Base-by-base conservation (phyloP, 2,888 invertebrate genomes). In the Gasteruption jaculator region DNA sequence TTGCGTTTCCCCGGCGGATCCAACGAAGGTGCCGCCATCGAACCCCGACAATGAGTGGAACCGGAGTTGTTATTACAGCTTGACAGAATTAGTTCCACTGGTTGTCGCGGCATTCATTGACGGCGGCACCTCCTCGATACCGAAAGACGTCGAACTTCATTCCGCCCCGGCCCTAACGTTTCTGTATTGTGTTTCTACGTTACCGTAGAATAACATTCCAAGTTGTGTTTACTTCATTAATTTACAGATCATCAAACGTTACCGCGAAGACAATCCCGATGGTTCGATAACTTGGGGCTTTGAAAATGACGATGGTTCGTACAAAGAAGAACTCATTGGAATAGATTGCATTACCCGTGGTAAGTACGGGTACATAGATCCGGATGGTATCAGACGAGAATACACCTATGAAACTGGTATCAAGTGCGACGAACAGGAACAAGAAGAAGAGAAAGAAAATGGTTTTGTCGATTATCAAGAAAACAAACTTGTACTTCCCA, bases 261-360 rank as follows among this genome's bases (percentile, higher is more conserved):
- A 81, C 73, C 80, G 85, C 37, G 87, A 87, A 29, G 88, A 89
- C 65, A 86, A 88, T 60, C 76, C 79, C 18, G 86, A 86, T 54
- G 66, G 66, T 27, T 88, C 85, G 62, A 90, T 90, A 56, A 85
- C 85, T 1, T 90, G 90, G 90, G 90, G 90, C 34, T 90, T 85
- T 61, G 89, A 90, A 69, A 89, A 90, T 64, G 89, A 89, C 56
- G 90, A 90, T 59, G 90, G 90, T 15, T 84, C 86, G 2, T 90
- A 85, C 71, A 90, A 90, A 64, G 89, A 90, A 65, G 89, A 90
- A 73, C 78, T 81, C 6, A 85, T 89, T 53, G 90, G 90, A 30
- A 74, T 79, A 8, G 86, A 90, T 67, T 86, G 86, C 58, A 69
- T 85, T 45, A 85, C 85, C 8, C 78, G 83, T 48, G 88, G 88